Evolutionary conservation across 2,888 invertebrate species (phyloP).

Genomic region (Dendrolimus houi): DNA sequence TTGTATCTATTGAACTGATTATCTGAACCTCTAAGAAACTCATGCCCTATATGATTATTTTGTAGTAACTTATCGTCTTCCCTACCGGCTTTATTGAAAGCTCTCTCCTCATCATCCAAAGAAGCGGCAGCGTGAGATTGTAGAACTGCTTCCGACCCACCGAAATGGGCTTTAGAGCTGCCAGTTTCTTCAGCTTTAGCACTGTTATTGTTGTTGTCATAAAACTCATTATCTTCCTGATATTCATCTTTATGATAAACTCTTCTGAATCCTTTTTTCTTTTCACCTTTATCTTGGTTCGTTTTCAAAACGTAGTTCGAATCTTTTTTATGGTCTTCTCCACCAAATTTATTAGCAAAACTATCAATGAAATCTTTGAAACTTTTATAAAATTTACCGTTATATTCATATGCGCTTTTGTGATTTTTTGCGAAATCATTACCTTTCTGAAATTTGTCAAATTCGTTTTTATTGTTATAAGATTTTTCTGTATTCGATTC

Average conservation of each 20-base stretch:
- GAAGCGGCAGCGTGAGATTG: conserved; percentile 35
- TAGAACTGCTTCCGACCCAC: conserved; percentile 39
- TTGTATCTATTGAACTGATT: conserved; percentile 33
- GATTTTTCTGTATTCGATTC: conserved; percentile 23
- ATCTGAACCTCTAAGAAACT: conserved; percentile 20
- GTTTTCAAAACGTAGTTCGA: conserved; percentile 30
- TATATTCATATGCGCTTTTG: conserved; percentile 21
- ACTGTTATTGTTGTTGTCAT: conserved; percentile 45
- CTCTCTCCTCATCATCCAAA: conserved; percentile 24
- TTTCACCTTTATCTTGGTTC: conserved; percentile 48
- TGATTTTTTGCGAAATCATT: conserved; percentile 24
- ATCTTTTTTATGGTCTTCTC: conserved; percentile 37
- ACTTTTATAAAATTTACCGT: conserved; percentile 27
- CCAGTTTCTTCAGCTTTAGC: conserved; percentile 37
- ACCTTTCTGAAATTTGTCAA: conserved; percentile 27
- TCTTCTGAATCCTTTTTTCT: conserved; percentile 51
- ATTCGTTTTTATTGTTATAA: conserved; percentile 21
- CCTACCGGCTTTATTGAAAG: conserved; percentile 25
- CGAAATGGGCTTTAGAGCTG: conserved; percentile 27
- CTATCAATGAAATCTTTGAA: conserved; percentile 50
- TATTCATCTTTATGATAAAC: conserved; percentile 64
- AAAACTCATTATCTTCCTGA: conserved; percentile 58
- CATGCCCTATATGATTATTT: conserved; percentile 26
- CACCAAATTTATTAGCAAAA: conserved; percentile 53
- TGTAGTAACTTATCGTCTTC: conserved; percentile 21